Evolutionary conservation across 2,888 invertebrate genomes (phyloP), one percentile per base, ranked within the genome.

Genomic region (Orthosia incerta): DNA sequence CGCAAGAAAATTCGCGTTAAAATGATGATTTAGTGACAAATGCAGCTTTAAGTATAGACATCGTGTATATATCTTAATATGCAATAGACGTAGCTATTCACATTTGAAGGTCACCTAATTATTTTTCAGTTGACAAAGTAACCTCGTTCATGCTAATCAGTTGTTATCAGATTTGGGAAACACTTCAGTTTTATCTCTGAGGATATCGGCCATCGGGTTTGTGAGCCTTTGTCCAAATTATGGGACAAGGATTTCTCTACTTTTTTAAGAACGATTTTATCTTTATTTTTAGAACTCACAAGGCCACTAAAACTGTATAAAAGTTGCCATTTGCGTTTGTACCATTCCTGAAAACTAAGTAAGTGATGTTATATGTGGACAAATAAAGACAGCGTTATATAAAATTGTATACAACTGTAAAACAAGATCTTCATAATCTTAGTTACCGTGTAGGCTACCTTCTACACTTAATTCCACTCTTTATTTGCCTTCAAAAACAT

Each of bases 171-270:
- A 62, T 77, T 77, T n/a, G 46, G 46, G 60, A 3, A 16, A 0
- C 46, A 20, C 79, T 79, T 69, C 50, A 63, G 16, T 50, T 50
- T 74, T 60, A 84, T 78, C 84, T 84, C 7, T 26, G 53, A 76
- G 82, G 71, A 74, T 75, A 77, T 79, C 75, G 71, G 51, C 45
- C 55, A 65, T 75, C 48, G 71, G 51, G n/a, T 56, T 45, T 51
- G 16, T 48, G 46, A n/a, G 65, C 59, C 66, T 62, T 70, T 76
- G 66, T 68, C 2, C 26, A 53, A 59, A 48, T 50, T 26, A 55
- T 18, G 12, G n/a, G 62, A 46, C 46, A 63, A 71, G 31, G 18
- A 53, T 31, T 53, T 50, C 31, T 50, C 31, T 50, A n/a, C 45
- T 26, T 76, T 63, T 65, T n/a, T 20, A 61, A 51, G 46, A 56